Conservation (phyloP, 2,797 vertebrate species). For the Gymnothorax javanicus region DNA sequence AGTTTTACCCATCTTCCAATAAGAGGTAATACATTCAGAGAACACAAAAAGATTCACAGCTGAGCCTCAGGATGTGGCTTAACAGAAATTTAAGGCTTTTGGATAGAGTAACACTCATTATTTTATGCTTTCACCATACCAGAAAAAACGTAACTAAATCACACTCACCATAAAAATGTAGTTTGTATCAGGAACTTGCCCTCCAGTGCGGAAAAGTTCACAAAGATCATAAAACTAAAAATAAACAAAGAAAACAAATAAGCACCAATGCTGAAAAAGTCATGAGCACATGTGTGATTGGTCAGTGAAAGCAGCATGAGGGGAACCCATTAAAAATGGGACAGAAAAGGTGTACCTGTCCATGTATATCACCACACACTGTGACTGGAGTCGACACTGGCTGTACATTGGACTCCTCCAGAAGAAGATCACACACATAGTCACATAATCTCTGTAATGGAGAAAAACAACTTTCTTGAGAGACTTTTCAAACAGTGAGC, state of each 20-base stretch:
- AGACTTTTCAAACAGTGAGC: neutral
- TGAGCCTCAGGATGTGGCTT: neutral
- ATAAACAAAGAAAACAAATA: neutral
- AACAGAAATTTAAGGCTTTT: neutral
- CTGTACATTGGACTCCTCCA: conserved; percentile 97
- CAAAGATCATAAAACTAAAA: conserved; percentile 91
- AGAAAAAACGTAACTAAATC: neutral
- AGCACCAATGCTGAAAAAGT: neutral
- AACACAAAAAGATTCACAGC: neutral
- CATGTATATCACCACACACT: conserved; percentile 96
- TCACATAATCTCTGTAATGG: conserved; percentile 87
- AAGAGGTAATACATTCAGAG: neutral
- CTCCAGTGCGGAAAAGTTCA: conserved; percentile 93
- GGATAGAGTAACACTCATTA: neutral
- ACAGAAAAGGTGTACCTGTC: conserved; percentile 78
- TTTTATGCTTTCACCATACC: neutral
- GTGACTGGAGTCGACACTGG: conserved; percentile 96
- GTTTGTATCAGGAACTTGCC: conserved; percentile 94
- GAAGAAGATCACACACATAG: conserved; percentile 93
- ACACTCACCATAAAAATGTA: conserved; percentile 94
- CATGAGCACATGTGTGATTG: neutral
- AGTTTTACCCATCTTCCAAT: neutral
- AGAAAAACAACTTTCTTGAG: neutral
- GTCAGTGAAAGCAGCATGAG: neutral
- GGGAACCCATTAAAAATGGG: neutral